phyloP scores from a whole-genome alignment of 2,888 invertebrate species.

The Sarcophaga caerulescens region DNA sequence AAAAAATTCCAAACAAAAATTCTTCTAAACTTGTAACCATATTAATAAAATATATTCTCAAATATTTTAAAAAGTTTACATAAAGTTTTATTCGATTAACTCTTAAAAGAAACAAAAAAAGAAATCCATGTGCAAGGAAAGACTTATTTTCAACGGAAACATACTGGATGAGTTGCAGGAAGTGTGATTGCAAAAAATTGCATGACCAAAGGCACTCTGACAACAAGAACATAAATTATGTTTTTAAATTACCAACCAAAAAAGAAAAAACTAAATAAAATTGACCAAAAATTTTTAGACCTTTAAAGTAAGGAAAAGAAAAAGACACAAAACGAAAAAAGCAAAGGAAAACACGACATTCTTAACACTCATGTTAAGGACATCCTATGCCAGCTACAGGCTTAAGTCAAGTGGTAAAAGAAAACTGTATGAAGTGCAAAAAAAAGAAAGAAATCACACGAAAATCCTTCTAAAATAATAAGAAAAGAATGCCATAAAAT shows the following conservation, averaged over 20 bases:
- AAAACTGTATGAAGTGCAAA: background rate
- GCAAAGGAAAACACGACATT: conserved; percentile 1
- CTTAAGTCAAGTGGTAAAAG: conserved; percentile 42
- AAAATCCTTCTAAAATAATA: conserved; percentile 60
- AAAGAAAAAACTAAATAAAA: conserved; percentile 37
- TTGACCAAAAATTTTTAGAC: conserved; percentile 7
- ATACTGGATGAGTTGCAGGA: conserved; percentile 59
- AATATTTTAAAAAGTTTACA: no score
- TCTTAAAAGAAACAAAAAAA: conserved; percentile 45
- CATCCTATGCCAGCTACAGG: conserved; percentile 40
- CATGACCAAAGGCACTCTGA: conserved; percentile 71
- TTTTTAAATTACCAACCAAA: background rate
- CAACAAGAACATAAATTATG: background rate
- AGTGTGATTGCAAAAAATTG: conserved; percentile 59
- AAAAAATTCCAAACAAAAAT: background rate
- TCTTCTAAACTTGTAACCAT: no score
- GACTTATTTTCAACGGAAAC: conserved; percentile 62
- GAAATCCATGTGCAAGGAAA: background rate
- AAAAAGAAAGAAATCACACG: conserved; percentile 54
- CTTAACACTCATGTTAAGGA: conserved; percentile 14
- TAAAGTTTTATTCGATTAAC: no score
- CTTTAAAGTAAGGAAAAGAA: background rate
- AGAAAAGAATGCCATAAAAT: conserved; percentile 32
- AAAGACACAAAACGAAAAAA: background rate
- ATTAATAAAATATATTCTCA: no score